Conservation (phyloP, 1,140 invertebrate genomes). For the Sitobion miscanthi region DNA sequence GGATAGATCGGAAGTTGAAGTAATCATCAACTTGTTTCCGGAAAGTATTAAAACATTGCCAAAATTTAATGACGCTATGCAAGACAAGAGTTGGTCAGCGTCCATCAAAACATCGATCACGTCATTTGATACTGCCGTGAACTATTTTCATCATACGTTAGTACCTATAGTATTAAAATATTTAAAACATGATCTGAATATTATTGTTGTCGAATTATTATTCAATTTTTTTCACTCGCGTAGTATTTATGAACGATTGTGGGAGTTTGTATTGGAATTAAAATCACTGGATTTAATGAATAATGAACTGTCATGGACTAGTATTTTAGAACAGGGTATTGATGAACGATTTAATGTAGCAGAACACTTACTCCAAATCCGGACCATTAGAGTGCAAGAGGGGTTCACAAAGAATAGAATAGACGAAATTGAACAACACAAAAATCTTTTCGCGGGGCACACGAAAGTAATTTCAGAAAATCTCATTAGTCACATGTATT, state of each 20-base stretch:
- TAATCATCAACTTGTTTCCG: background rate
- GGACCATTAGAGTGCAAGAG: background rate
- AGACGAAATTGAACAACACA: constrained; percentile 25
- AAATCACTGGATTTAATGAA: background rate
- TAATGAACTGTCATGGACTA: background rate
- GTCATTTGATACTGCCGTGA: background rate
- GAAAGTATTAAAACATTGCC: background rate
- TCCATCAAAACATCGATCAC: background rate
- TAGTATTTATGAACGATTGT: background rate
- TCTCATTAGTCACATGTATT: background rate
- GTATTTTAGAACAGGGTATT: background rate
- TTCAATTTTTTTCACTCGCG: background rate
- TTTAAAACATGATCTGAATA: background rate
- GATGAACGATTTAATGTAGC: background rate
- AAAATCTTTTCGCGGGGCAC: background rate
- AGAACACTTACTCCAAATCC: background rate
- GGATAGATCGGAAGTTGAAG: background rate
- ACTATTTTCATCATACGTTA: background rate
- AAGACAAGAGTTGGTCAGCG: background rate
- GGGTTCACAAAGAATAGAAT: constrained; percentile 15
- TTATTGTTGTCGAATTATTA: background rate
- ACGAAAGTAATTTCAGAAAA: background rate
- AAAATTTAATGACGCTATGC: too few species aligned
- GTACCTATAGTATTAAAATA: background rate
- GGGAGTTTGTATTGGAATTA: background rate